A percentile compares a stretch with the other conserved stretches of the same genome.
These are phyloP conservation scores for Orbicella faveolata DNA, from an alignment of 64 coral and sea anemone genomes.

Conservation along the genomic window DNA sequence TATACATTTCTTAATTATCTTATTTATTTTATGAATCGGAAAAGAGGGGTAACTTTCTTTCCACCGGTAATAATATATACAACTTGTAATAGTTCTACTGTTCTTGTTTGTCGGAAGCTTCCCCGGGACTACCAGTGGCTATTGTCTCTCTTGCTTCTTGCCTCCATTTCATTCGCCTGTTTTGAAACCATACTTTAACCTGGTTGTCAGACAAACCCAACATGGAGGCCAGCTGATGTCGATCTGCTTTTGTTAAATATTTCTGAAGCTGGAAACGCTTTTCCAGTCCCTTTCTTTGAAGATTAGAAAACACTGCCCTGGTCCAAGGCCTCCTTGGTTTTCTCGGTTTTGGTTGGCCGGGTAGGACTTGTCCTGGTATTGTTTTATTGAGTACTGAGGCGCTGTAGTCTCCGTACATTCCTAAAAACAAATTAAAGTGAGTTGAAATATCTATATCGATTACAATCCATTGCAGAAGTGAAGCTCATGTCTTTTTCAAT, in stretches of 20 bases:
- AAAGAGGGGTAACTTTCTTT: background rate
- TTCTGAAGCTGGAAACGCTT: constrained; percentile 71
- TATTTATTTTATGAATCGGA: background rate
- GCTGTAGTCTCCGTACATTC: constrained; percentile 8
- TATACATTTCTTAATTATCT: background rate
- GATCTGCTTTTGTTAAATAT: constrained; percentile 78
- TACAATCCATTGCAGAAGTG: too few species aligned
- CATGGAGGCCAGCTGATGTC: constrained; percentile 68
- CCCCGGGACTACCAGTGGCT: constrained; percentile 28
- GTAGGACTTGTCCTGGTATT: constrained; percentile 18
- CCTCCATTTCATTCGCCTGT: constrained; percentile 73
- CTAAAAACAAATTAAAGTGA: background rate
- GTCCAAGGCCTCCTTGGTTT: constrained; percentile 77
- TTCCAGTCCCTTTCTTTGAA: constrained; percentile 75
- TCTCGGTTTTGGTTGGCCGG: constrained; percentile 52
- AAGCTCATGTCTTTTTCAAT: too few species aligned
- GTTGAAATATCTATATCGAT: background rate
- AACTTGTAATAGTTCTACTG: background rate
- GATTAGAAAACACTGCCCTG: constrained; percentile 68
- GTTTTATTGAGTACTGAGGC: constrained; percentile 32
- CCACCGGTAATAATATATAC: background rate
- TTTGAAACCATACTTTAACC: constrained; percentile 79
- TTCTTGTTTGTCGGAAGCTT: constrained; percentile 11
- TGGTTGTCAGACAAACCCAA: constrained; percentile 67
- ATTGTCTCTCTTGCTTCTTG: constrained; percentile 66